A percentile compares a stretch with the other conserved stretches of the same genome.
These are phyloP conservation scores for Doris montereyensis DNA, from an alignment of 2,888 invertebrate genomes.

Conservation along the genomic window DNA sequence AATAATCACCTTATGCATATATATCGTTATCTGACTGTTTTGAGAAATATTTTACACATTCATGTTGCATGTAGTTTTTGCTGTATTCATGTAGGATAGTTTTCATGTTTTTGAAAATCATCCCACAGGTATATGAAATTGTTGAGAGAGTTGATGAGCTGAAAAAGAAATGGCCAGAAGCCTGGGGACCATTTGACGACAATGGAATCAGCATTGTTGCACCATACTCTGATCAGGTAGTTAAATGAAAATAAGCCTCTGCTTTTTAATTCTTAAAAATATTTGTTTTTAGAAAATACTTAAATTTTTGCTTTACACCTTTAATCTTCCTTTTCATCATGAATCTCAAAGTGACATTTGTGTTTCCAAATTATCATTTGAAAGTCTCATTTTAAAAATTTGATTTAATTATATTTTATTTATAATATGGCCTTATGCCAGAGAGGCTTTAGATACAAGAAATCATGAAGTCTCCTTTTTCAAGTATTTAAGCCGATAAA, in stretches of 20 bases:
- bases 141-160: conserved; percentile 83
- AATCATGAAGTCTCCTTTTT: no score
- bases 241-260: no score
- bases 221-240: conserved; percentile 85
- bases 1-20: neutral
- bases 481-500: no score
- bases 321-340: neutral
- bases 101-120: no score
- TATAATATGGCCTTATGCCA: no score
- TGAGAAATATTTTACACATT: no score
- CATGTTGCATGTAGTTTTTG: neutral
- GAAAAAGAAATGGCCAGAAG: conserved; percentile 82
- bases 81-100: no score
- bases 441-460: no score
- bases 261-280: neutral
- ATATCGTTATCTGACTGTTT: neutral
- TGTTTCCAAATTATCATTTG: no score
- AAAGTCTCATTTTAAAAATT: no score
- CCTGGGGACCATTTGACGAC: conserved; percentile 81
- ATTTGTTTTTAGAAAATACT: neutral
- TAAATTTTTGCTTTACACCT: neutral
- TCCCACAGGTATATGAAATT: conserved; percentile 80
- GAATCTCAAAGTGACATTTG: neutral
- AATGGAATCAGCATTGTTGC: conserved; percentile 88
- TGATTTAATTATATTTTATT: no score